Percentiles rank a stretch among this genome's conserved stretches.
Evolutionary conservation across 2,113 vertebrate genomes (phyloP).

Genomic region (Fregetta grallaria): DNA sequence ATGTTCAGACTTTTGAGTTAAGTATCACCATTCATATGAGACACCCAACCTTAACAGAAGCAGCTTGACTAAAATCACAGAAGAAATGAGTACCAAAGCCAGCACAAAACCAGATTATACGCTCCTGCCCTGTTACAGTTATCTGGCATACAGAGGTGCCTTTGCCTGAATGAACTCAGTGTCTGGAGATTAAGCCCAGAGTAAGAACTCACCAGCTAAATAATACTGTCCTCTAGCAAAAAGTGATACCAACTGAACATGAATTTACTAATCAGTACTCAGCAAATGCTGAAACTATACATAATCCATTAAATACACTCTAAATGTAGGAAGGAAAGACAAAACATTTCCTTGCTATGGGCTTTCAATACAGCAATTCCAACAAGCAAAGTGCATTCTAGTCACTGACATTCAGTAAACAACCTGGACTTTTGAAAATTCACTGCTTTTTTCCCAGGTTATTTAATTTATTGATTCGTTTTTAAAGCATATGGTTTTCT

Average conservation of each 20-base stretch:
- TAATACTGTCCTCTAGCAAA: background rate
- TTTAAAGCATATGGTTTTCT: background rate
- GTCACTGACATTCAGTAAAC: background rate
- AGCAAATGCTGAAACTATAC: background rate
- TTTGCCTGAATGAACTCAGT: background rate
- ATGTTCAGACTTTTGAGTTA: background rate
- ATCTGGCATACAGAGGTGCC: background rate
- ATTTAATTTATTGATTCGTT: background rate
- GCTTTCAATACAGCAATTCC: background rate
- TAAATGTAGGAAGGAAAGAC: background rate
- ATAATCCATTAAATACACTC: background rate
- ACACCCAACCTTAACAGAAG: background rate
- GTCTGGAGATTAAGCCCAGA: background rate
- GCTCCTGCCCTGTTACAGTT: background rate
- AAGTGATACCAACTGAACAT: background rate
- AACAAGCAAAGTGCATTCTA: background rate
- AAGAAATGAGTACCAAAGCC: background rate
- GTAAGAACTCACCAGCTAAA: background rate
- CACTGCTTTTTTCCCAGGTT: background rate
- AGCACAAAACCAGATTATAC: background rate
- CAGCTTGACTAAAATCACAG: background rate
- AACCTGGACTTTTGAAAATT: background rate
- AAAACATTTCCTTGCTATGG: background rate
- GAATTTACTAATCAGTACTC: background rate
- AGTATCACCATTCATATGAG: background rate